These are phyloP conservation scores for Eustalomyia histrio DNA, from an alignment of 2,888 invertebrate genomes.

Conservation along the genomic window DNA sequence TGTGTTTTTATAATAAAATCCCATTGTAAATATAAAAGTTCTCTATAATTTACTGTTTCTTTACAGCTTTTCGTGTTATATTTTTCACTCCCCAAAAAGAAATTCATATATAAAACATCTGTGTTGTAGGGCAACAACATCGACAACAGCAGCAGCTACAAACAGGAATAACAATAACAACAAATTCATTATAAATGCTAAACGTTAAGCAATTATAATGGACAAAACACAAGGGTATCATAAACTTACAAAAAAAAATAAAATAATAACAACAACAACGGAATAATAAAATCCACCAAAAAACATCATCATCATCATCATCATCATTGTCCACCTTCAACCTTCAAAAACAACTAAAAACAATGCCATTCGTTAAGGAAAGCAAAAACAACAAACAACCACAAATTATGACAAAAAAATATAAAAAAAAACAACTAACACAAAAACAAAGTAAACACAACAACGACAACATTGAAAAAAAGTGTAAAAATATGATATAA, in stretches of 20 bases:
- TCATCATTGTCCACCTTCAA: not conserved
- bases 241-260: constrained; percentile 48
- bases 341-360: constrained; percentile 25
- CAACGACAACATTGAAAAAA: not conserved
- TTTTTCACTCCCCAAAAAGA: not conserved
- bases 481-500: not conserved
- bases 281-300: not conserved
- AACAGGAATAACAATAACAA: constrained; percentile 7
- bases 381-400: constrained; percentile 32
- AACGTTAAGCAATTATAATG: constrained; percentile 64
- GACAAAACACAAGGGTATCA: constrained; percentile 61
- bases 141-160: not conserved
- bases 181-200: constrained; percentile 61
- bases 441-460: constrained; percentile 7
- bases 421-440: constrained; percentile 39
- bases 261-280: constrained; percentile 20
- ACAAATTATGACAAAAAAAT: constrained; percentile 54
- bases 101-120: constrained; percentile 3
- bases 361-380: constrained; percentile 36
- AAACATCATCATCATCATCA: constrained; percentile 3
- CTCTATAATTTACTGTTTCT: not conserved
- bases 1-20: not conserved
- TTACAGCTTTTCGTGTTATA: not conserved
- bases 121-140: not conserved
- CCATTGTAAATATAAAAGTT: constrained; percentile 3